Percentiles rank a stretch among this genome's conserved stretches.
phyloP scores from a whole-genome alignment of 2,888 invertebrate genomes.

The Noctua pronuba region DNA sequence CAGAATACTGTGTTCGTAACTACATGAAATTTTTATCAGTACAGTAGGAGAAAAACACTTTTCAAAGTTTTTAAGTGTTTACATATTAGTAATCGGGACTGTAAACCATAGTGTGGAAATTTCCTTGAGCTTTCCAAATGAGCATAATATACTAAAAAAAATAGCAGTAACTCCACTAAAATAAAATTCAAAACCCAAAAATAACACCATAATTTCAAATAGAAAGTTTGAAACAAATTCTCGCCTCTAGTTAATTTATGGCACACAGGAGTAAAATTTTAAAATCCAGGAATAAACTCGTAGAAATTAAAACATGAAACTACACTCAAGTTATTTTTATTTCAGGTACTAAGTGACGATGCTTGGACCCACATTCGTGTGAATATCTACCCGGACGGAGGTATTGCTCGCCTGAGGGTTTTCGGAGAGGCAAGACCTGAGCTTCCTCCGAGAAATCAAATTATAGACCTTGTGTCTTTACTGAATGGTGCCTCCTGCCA shows the following conservation, averaged over 20 bases:
- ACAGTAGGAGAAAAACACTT: too few species aligned
- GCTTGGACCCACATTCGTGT: slow-evolving; percentile 91
- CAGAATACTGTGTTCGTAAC: too few species aligned
- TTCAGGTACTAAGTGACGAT: slow-evolving; percentile 85
- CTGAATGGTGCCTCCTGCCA: slow-evolving; percentile 90
- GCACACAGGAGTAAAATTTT: slow-evolving; percentile 41
- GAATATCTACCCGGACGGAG: slow-evolving; percentile 92
- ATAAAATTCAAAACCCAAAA: slow-evolving; percentile 11
- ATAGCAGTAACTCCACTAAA: not conserved
- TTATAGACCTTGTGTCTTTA: slow-evolving; percentile 88
- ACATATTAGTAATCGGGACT: too few species aligned
- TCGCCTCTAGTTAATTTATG: slow-evolving; percentile 42
- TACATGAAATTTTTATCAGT: too few species aligned
- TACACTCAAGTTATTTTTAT: slow-evolving; percentile 40
- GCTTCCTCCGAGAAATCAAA: slow-evolving; percentile 77
- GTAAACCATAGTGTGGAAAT: not conserved
- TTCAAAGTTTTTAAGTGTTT: too few species aligned
- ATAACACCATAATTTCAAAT: slow-evolving; percentile 42
- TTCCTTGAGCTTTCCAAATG: not conserved
- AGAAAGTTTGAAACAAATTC: slow-evolving; percentile 53
- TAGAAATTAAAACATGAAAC: slow-evolving; percentile 41
- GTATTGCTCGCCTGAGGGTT: slow-evolving; percentile 91
- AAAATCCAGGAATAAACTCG: slow-evolving; percentile 42
- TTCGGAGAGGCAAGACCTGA: slow-evolving; percentile 89
- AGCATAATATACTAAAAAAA: not conserved